Percentiles rank a stretch among this genome's conserved stretches.
Evolutionary conservation across 2,888 invertebrate species (phyloP).

Genomic region (Acronicta aceris): DNA sequence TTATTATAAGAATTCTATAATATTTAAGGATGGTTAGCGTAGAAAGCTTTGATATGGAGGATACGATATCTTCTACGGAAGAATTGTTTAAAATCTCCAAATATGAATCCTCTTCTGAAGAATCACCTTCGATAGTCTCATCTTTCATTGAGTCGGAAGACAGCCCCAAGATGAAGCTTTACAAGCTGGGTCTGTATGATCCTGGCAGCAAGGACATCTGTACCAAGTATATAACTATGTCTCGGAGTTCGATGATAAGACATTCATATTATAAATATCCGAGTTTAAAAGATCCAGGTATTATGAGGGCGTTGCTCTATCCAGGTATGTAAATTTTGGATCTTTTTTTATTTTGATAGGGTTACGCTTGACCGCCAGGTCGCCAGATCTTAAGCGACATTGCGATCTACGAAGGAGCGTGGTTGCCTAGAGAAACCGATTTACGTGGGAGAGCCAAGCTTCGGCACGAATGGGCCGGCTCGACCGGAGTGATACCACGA

Average conservation of each 20-base stretch:
- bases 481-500: too few relatives aligned
- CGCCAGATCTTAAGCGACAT: too few relatives aligned
- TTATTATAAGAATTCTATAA: conserved; percentile 1
- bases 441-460: too few relatives aligned
- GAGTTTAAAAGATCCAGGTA: conserved; percentile 74
- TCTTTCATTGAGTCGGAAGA: conserved; percentile 40
- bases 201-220: conserved; percentile 73
- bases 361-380: too few relatives aligned
- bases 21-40: conserved; percentile 6
- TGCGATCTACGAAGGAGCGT: too few relatives aligned
- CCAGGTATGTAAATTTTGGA: conserved; percentile 10
- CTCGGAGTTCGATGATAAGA: conserved; percentile 67
- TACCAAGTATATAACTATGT: conserved; percentile 65
- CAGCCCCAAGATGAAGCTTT: conserved; percentile 57
- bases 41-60: background rate
- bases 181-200: conserved; percentile 60
- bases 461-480: too few relatives aligned
- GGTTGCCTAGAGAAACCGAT: too few relatives aligned
- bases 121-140: conserved; percentile 54
- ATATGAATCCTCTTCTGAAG: conserved; percentile 52
- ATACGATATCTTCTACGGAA: background rate
- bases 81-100: conserved; percentile 18
- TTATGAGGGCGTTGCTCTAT: conserved; percentile 67
- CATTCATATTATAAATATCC: conserved; percentile 79
- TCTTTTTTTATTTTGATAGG: too few relatives aligned